Conservation (phyloP, 2,888 invertebrate species). For the Parnassius glacialis region DNA sequence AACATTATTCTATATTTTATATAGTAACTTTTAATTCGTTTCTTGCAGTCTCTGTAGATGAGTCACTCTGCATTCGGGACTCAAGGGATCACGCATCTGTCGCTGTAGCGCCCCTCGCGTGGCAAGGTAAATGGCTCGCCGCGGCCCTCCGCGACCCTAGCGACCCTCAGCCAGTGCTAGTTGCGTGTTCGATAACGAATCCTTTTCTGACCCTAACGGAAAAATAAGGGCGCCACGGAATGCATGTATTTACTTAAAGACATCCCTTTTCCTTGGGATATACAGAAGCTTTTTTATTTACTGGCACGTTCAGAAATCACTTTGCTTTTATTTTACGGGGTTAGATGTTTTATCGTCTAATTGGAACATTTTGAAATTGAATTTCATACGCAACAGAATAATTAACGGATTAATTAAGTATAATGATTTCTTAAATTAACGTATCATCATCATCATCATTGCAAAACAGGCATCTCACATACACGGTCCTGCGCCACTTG, state of each 20-base stretch:
- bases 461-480: too few species aligned
- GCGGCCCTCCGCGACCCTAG: conserved; percentile 24
- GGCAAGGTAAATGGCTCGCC: conserved; percentile 25
- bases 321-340: too few species aligned
- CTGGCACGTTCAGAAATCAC: background rate
- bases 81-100: conserved; percentile 44
- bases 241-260: conserved; percentile 25
- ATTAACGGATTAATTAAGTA: too few species aligned
- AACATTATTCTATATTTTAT: too few species aligned
- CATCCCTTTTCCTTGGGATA: conserved; percentile 9
- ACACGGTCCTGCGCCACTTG: too few species aligned
- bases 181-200: conserved; percentile 24
- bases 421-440: too few species aligned
- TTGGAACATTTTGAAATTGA: too few species aligned
- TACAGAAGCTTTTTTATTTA: background rate
- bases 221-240: conserved; percentile 19
- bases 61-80: conserved; percentile 24
- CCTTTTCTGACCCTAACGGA: conserved; percentile 18
- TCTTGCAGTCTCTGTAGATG: conserved; percentile 9
- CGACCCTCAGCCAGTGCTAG: conserved; percentile 16
- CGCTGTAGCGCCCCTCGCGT: conserved; percentile 35
- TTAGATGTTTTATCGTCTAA: too few species aligned
- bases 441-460: too few species aligned
- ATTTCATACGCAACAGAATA: too few species aligned
- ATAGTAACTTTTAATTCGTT: too few species aligned